Percentiles rank a stretch among this genome's conserved stretches.
Conservation (phyloP, 2,113 vertebrate genomes). For the Malurus elegans region DNA sequence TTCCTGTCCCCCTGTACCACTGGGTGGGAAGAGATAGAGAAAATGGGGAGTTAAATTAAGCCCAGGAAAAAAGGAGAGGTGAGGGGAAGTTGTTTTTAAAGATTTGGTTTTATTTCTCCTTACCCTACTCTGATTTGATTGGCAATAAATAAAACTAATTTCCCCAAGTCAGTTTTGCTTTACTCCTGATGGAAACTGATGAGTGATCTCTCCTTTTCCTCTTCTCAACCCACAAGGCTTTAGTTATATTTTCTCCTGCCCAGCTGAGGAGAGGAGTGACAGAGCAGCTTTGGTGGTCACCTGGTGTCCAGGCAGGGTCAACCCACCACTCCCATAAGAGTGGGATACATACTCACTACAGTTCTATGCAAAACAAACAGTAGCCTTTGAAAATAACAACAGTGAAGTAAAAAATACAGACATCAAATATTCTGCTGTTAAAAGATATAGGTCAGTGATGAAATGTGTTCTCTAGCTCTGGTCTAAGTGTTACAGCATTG, state of each 20-base stretch:
- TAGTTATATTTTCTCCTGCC: not conserved
- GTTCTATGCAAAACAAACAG: not conserved
- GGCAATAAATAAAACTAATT: not conserved
- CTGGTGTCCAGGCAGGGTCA: not conserved
- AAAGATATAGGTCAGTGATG: not conserved
- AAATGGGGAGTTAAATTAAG: not conserved
- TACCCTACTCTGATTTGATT: not conserved
- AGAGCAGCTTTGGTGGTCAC: not conserved
- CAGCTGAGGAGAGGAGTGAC: not conserved
- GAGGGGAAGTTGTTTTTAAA: not conserved
- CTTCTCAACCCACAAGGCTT: not conserved
- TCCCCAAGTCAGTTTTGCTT: not conserved
- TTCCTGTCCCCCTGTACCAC: not conserved
- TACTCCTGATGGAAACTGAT: rapidly evolving
- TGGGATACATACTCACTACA: rapidly evolving
- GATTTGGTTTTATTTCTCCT: not conserved
- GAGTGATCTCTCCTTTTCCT: not conserved
- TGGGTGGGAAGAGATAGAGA: not conserved
- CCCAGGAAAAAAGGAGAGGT: not conserved
- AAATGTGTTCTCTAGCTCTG: conserved; percentile 17
- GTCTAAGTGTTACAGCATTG: conserved; percentile 25
- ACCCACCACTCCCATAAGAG: not conserved
- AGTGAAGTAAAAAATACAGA: not conserved
- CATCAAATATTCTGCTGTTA: not conserved
- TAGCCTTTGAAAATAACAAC: not conserved